Percentiles rank a stretch among this genome's conserved stretches.
Conservation (phyloP, 2,888 invertebrate species). For the Acronicta leporina region DNA sequence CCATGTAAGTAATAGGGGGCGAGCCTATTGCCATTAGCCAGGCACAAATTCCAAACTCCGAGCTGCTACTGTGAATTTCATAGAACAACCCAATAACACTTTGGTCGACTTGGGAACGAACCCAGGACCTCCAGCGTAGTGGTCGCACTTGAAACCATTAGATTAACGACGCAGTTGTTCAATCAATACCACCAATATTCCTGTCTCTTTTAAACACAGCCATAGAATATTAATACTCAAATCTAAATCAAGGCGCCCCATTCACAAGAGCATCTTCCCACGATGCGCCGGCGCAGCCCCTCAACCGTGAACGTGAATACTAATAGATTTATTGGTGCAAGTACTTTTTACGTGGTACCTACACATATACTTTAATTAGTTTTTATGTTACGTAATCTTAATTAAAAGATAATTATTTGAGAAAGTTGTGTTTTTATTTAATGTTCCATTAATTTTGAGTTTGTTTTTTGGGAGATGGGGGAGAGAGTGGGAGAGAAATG, state of each 20-base stretch:
- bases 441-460: neutral
- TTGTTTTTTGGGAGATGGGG: no score
- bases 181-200: no score
- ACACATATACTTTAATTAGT: conserved; percentile 31
- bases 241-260: conserved; percentile 40
- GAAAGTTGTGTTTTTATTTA: neutral
- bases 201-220: conserved; percentile 12
- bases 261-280: conserved; percentile 61
- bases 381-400: conserved; percentile 31
- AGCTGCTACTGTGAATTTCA: no score
- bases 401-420: conserved; percentile 35
- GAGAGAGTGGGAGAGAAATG: no score
- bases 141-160: no score
- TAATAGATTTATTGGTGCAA: conserved; percentile 36
- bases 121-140: no score
- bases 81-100: no score
- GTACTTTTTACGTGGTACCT: conserved; percentile 33
- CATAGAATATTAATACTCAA: conserved; percentile 20
- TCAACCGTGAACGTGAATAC: conserved; percentile 50
- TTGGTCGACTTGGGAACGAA: no score
- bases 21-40: no score
- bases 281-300: conserved; percentile 25
- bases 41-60: no score
- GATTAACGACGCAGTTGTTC: no score
- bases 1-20: no score